A percentile compares a stretch with the other conserved stretches of the same genome.
Evolutionary conservation across 2,797 vertebrate genomes (phyloP).

Genomic region (Danio tinwini): DNA sequence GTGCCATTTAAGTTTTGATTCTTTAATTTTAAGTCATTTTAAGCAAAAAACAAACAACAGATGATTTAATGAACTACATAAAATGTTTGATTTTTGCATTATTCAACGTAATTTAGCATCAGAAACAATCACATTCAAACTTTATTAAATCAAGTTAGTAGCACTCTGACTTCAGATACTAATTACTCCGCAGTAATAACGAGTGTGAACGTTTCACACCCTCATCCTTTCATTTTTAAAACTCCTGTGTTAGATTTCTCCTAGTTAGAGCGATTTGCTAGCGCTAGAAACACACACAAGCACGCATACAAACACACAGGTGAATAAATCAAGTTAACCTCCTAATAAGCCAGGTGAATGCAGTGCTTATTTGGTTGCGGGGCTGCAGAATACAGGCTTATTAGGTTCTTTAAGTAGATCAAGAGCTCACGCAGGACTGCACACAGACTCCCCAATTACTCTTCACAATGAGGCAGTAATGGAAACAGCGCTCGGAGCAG

Average conservation of each 20-base stretch:
- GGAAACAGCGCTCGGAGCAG: constrained; percentile 64
- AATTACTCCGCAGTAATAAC: too few relatives aligned
- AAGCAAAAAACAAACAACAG: background rate
- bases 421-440: constrained; percentile 74
- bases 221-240: background rate
- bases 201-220: too few relatives aligned
- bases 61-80: too few relatives aligned
- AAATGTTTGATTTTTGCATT: background rate
- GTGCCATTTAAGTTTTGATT: too few relatives aligned
- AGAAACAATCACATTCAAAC: too few relatives aligned
- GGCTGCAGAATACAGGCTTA: constrained; percentile 78
- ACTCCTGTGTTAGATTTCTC: background rate
- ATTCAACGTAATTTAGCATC: background rate
- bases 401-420: constrained; percentile 83
- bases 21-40: background rate
- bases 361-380: constrained; percentile 81
- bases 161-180: too few relatives aligned
- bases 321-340: constrained; percentile 82
- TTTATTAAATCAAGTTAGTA: too few relatives aligned
- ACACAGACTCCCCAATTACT: constrained; percentile 77
- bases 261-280: background rate
- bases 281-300: background rate
- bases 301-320: constrained; percentile 49
- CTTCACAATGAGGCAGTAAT: constrained; percentile 75
- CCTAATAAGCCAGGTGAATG: constrained; percentile 80